A percentile compares a stretch with the other conserved stretches of the same genome.
phyloP scores from a whole-genome alignment of 2,113 vertebrate species.

The Tupaia tana region DNA sequence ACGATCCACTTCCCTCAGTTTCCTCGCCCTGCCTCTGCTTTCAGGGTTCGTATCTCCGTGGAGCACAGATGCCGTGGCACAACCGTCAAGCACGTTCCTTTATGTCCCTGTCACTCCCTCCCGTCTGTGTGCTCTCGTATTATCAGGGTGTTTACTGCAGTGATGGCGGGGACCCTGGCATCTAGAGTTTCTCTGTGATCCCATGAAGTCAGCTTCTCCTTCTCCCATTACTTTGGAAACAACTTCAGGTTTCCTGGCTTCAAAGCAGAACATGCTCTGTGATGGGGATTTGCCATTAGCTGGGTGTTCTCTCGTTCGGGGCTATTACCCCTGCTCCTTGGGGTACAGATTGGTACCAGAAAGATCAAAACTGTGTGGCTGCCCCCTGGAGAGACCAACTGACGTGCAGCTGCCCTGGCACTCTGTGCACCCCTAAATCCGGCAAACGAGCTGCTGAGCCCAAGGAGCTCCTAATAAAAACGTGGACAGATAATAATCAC shows the following conservation, averaged over 20 bases:
- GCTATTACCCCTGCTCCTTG: not conserved
- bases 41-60: no score
- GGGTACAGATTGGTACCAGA: not conserved
- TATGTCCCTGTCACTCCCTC: not conserved
- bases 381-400: not conserved
- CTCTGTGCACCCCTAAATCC: not conserved
- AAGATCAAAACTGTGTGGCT: not conserved
- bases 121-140: not conserved
- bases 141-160: not conserved
- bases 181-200: slow-evolving; percentile 16
- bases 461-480: not conserved
- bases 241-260: slow-evolving; percentile 2
- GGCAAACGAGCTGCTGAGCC: not conserved
- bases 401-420: not conserved
- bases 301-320: not conserved
- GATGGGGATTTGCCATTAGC: not conserved
- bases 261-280: not conserved
- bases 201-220: not conserved
- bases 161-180: not conserved
- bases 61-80: no score
- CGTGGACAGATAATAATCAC: not conserved
- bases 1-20: no score
- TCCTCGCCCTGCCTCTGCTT: no score
- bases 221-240: not conserved
- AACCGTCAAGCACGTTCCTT: no score